Evolutionary conservation across 2,113 vertebrate genomes (phyloP), one percentile per base, ranked within the genome.

Genomic region (Nannospalax galili): DNA sequence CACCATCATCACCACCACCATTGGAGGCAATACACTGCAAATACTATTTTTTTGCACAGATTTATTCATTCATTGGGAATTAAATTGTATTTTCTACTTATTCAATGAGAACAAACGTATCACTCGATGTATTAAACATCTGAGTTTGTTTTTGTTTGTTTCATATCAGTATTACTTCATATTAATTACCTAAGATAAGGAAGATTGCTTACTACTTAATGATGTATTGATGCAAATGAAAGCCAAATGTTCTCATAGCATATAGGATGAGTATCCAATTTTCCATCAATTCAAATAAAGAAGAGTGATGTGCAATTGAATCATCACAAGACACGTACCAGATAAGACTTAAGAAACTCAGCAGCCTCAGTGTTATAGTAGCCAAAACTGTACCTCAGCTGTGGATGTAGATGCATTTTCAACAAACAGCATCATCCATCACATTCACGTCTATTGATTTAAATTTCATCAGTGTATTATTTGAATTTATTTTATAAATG

Each of bases 111-210:
- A 6, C 5, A 82, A 91, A 84, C 74, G n/a, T 64, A 69, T 5
- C 45, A 70, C 11, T 91, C 14, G 52, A 4, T 42, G 19, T 72
- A 73, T 30, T 91, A 20, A 84, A 8, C 28, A 92, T 73, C 40
- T 74, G 67, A 90, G 52, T 42, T 89, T 80, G 60, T n/a, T 92
- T 93, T 92, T 58, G 69, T 88, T 96, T 92, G 80, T 74, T 74
- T 91, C 37, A 45, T 35, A 64, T 64, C 35, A n/a, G 65, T 48
- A 70, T 48, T 32, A 75, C 26, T 65, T 26, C 26, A 78, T 67
- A 78, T 72, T 81, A 82, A 73, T 94, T 90, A 67, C 22, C 48
- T 5, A 89, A 72, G 28, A 69, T 19, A 74, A 84, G 77, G 48
- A 93, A 78, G 16, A 12, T 91, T 78, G 32, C 56, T 88, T 96